Evolutionary conservation across 2,113 vertebrate genomes (phyloP), one percentile per base, ranked within the genome.

Genomic region (Gavialis gangeticus): DNA sequence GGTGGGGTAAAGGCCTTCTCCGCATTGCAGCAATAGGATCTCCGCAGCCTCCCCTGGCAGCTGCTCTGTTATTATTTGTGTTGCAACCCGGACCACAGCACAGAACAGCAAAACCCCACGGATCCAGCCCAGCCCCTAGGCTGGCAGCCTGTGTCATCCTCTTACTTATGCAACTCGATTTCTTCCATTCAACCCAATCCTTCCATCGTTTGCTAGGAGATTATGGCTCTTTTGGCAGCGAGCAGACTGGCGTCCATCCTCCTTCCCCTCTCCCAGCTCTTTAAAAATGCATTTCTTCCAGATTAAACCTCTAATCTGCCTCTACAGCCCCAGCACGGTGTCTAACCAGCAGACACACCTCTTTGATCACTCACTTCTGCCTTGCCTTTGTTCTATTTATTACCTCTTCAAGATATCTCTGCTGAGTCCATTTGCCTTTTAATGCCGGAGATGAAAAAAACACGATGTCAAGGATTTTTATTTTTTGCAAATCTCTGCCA

Each of bases 81-180:
- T 25, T 27, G 60, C 76, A 4, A 6, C 1, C 18, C 34, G 13
- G n/a, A 28, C 2, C 4, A 3, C 34, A 62, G 82, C 58, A n/a
- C 24, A 1, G 63, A 12, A 9, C 7, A 9, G 63, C 37, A 28
- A 76, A 6, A 77, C 66, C 27, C 66, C 58, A 22, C 6, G 0
- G 7, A 12, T 30, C 1, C n/a, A 0, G 55, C 5, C 69, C 71
- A n/a, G 57, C 14, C 0, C 37, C 69, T 9, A 46, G 24, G 55
- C 59, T 54, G 75, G 11, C 13, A 0, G 1, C 8, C 12, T 16
- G 4, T 60, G 55, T 63, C 10, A 0, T 9, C 24, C 80, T 92
- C 8, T 71, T 1, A 0, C 83, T 34, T 0, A 0, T 10, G 30
- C 30, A 3, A 18, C 6, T 2, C 1, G 0, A 2, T 10, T 16